phyloP scores from a whole-genome alignment of 2,888 invertebrate species.

The Pachycephus smyrnensis region DNA sequence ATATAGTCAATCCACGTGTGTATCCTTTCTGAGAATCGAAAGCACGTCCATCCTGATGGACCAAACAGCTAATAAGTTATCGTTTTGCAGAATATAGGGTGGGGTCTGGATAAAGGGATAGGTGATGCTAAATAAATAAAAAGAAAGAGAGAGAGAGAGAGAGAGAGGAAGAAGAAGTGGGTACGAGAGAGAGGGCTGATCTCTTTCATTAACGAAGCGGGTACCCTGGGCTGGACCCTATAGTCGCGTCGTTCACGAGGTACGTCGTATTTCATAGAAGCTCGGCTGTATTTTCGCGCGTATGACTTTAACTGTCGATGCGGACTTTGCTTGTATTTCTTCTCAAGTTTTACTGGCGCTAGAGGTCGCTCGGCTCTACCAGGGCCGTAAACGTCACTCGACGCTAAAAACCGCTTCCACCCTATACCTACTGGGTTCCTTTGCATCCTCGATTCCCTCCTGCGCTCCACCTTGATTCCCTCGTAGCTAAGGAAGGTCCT shows the following conservation, averaged over 20 bases:
- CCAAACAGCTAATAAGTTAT: neutral
- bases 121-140: neutral
- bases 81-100: neutral
- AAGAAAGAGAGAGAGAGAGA: neutral
- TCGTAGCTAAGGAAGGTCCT: neutral
- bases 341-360: constrained; percentile 59
- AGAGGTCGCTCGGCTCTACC: constrained; percentile 45
- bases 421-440: neutral
- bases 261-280: constrained; percentile 59
- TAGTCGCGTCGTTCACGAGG: constrained; percentile 32
- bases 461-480: neutral
- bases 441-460: neutral
- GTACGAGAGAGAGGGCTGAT: constrained; percentile 16
- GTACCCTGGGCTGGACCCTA: constrained; percentile 21
- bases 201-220: constrained; percentile 51
- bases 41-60: neutral
- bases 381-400: constrained; percentile 55
- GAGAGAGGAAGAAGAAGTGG: constrained; percentile 13
- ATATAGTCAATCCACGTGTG: neutral
- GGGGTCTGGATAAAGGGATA: neutral
- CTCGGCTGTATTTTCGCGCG: constrained; percentile 61
- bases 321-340: constrained; percentile 58
- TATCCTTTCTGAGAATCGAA: neutral
- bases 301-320: constrained; percentile 64
- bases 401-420: constrained; percentile 30